A percentile compares a stretch with the other conserved stretches of the same genome.
Conservation (phyloP, 2,113 vertebrate genomes). For the Halcyon senegalensis region DNA sequence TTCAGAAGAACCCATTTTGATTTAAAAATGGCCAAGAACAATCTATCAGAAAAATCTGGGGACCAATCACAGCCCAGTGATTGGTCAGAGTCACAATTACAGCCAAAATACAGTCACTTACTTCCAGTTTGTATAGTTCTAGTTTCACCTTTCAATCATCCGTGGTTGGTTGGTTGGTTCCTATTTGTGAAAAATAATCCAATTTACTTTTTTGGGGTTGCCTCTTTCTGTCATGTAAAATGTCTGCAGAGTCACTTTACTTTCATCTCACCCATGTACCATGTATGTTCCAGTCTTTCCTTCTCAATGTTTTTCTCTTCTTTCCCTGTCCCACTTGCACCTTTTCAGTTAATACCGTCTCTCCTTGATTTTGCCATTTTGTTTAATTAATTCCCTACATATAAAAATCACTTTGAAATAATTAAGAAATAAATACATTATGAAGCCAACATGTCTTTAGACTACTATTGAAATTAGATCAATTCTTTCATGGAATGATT, state of each 20-base stretch:
- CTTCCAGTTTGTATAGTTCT: neutral
- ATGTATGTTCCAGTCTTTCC: neutral
- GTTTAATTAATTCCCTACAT: neutral
- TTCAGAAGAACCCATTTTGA: neutral
- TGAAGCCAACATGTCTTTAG: neutral
- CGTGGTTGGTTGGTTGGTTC: accelerated
- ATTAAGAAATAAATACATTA: neutral
- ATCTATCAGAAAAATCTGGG: neutral
- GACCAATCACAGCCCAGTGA: neutral
- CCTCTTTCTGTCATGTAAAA: neutral
- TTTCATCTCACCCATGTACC: neutral
- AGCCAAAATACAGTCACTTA: neutral
- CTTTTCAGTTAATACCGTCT: neutral
- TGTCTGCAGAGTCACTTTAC: neutral
- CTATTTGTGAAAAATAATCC: neutral
- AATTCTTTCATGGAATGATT: neutral
- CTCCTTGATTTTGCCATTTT: neutral
- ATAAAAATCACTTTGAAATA: neutral
- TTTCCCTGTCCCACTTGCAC: neutral
- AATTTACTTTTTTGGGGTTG: neutral
- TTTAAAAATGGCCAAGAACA: neutral
- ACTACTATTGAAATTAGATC: neutral
- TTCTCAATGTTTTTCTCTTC: neutral
- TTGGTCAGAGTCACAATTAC: neutral
- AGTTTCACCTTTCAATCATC: neutral